Conservation (phyloP, 1,140 invertebrate genomes). For the Pseudomyrmex sp. region DNA sequence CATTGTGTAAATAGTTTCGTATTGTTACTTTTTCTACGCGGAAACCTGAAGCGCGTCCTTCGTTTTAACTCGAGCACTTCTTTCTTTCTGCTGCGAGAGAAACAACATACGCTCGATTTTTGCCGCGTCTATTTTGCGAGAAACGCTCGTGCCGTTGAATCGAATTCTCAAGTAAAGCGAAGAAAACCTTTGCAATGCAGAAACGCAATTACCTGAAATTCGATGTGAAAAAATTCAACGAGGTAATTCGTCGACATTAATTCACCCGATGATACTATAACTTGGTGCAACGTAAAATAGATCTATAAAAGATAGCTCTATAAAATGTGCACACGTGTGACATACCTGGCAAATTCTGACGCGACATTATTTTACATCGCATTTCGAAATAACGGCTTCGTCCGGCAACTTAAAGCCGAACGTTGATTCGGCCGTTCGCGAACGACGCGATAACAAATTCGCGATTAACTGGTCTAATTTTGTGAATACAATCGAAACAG, state of each 20-base stretch:
- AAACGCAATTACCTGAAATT: too few species aligned
- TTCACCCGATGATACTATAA: too few species aligned
- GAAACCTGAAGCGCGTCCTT: neutral
- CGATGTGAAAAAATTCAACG: too few species aligned
- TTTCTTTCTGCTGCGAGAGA: neutral
- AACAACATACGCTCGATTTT: neutral
- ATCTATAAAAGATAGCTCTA: neutral
- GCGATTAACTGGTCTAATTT: neutral
- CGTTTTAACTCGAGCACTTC: neutral
- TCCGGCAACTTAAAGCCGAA: conserved; percentile 31
- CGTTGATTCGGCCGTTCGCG: conserved; percentile 18
- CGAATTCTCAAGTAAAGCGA: too few species aligned
- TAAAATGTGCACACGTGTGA: neutral
- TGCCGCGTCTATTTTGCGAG: neutral
- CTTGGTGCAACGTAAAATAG: neutral
- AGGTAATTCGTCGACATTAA: too few species aligned
- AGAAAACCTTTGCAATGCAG: too few species aligned
- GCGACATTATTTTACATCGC: neutral
- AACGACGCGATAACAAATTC: conserved; percentile 32
- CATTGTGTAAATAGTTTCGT: conserved; percentile 9
- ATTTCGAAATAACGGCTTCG: conserved; percentile 9
- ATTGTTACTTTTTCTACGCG: neutral
- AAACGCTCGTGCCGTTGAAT: too few species aligned
- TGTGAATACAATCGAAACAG: conserved; percentile 4
- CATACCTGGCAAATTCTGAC: conserved; percentile 19